These are phyloP conservation scores for Lamellibrachia columna DNA, from an alignment of 2,888 invertebrate species.

Conservation along the genomic window DNA sequence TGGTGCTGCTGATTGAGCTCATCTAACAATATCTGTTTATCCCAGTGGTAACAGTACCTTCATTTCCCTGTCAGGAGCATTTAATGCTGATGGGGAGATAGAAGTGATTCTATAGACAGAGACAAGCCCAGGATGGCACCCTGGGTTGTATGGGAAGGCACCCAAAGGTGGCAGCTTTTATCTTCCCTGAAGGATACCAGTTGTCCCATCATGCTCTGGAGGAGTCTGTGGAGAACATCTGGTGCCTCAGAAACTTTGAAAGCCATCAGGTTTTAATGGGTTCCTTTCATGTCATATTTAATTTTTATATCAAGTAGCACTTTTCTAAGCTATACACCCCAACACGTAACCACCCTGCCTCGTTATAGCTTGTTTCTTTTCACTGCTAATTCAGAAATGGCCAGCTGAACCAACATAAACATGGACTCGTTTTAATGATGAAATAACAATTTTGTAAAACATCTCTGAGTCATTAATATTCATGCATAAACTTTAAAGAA, in stretches of 20 bases:
- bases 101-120: not conserved
- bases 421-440: not conserved
- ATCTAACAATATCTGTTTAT: slow-evolving; percentile 3
- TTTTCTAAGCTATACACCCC: not conserved
- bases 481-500: not conserved
- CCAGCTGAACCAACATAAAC: not conserved
- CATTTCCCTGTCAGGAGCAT: slow-evolving; percentile 12
- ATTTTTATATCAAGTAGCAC: slow-evolving; percentile 16
- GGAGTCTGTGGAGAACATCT: not conserved
- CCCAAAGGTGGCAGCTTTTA: not conserved
- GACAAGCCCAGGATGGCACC: not conserved
- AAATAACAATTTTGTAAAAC: not conserved
- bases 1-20: not conserved
- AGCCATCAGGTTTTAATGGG: not conserved
- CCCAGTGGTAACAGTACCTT: not conserved
- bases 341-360: not conserved
- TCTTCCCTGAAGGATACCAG: not conserved
- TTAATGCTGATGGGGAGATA: not conserved
- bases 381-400: not conserved
- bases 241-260: not conserved
- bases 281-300: not conserved
- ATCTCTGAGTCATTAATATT: not conserved
- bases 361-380: not conserved
- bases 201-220: not conserved
- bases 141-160: not conserved